Base-by-base conservation (phyloP, 2,888 invertebrate species). In the Caenorhabditis sp. region DNA sequence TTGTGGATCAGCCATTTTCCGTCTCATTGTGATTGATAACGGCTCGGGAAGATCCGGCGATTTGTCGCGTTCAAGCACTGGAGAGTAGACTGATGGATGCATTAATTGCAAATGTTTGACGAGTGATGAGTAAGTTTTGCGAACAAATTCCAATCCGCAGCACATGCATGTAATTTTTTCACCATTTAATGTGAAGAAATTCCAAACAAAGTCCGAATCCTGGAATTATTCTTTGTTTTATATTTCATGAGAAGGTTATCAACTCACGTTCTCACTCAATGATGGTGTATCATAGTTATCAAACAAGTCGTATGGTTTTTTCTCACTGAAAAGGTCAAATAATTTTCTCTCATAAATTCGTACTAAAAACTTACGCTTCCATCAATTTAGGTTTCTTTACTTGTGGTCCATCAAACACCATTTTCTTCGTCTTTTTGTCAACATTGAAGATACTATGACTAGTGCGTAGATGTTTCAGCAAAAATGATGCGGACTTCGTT, bases 101-200 rank as follows among this genome's bases (percentile, higher is more conserved):
- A 58, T 58, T 36, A 58, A 26, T 20, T 36, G 57, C 10, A 58
- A 17, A 58, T 58, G 57, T 25, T 58, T 58, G 36, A 31, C 17
- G 3, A 58, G 21, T 36, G 36, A 26, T 3, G 20, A 17, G 36
- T 58, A 21, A 3, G 36, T 36, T 21, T 58, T 58, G 5, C 26
- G 14, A 14, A 10, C 20, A 17, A 58, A 36, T 20, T 58, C 36
- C 20, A 36, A 36, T 17, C 57, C 57, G 36, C 57, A 58, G 36
- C 31, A 36, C 57, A 58, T 58, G 20, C 57, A 58, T 31, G 21
- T 36, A 8, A 36, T n/a, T 20, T n/a, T 10, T 1, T 36, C 21
- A n/a, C 25, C 21, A 17, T 20, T 36, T 3, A 36, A 10, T 20
- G 12, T 27, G 26, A 58, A 58, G 21, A 58, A 58, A 20, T 58